Conservation (phyloP, 2,888 invertebrate genomes). For the Trachelus iudaicus region DNA sequence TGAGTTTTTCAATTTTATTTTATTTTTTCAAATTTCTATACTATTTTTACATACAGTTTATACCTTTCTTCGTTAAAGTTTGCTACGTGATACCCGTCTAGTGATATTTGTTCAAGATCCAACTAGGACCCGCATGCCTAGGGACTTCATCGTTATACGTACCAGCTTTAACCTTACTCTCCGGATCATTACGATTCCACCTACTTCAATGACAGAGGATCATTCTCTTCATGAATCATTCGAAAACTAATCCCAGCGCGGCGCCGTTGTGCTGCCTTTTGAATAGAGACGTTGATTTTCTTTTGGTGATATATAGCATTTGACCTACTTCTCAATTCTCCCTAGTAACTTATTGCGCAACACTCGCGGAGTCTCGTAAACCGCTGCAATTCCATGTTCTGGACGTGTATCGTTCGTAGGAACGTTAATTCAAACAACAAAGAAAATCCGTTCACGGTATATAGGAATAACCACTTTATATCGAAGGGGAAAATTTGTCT, state of each 20-base stretch:
- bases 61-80: constrained; percentile 14
- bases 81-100: neutral
- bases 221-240: neutral
- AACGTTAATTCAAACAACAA: constrained; percentile 6
- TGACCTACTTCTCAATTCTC: neutral
- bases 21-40: neutral
- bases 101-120: neutral
- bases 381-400: neutral
- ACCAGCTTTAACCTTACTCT: constrained; percentile 13
- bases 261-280: neutral
- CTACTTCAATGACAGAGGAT: constrained; percentile 1
- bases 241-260: neutral
- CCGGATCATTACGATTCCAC: constrained; percentile 11
- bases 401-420: neutral
- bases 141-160: neutral
- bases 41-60: neutral
- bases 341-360: neutral
- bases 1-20: constrained; percentile 34
- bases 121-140: neutral
- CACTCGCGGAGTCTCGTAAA: neutral
- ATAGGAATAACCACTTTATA: neutral
- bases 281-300: neutral
- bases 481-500: constrained; percentile 8
- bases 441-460: neutral
- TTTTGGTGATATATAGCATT: neutral